Percentiles rank a stretch among this genome's conserved stretches.
phyloP scores from a whole-genome alignment of 2,113 vertebrate species.

The Malaclemys terrapin region DNA sequence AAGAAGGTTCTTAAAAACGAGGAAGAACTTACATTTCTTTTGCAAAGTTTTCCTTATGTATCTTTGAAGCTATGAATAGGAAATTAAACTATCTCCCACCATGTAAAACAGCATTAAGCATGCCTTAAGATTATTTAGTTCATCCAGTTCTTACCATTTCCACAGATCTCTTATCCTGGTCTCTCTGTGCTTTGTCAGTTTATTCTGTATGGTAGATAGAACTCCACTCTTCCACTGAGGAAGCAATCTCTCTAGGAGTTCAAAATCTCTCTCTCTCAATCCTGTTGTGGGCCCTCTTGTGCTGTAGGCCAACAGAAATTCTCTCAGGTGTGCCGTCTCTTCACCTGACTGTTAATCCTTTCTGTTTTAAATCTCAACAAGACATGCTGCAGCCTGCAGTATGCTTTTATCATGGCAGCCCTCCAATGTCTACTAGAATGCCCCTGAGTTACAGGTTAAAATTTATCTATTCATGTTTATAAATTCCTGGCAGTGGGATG shows the following conservation, averaged over 20 bases:
- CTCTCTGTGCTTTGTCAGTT: too few relatives aligned
- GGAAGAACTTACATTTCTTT: not conserved
- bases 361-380: not conserved
- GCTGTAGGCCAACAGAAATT: not conserved
- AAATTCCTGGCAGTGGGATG: not conserved
- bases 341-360: not conserved
- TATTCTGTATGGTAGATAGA: not conserved
- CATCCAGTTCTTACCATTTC: not conserved
- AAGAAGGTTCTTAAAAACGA: not conserved
- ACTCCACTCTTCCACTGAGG: not conserved
- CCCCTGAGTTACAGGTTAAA: not conserved
- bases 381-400: not conserved
- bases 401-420: not conserved
- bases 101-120: not conserved
- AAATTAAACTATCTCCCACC: not conserved
- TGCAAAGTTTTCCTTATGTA: not conserved
- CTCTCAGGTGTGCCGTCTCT: not conserved
- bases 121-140: not conserved
- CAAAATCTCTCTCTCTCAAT: not conserved
- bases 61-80: not conserved
- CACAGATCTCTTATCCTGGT: fast-evolving
- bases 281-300: not conserved
- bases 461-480: not conserved
- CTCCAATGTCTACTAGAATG: not conserved
- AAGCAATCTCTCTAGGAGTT: not conserved